Evolutionary conservation across 2,888 invertebrate genomes (phyloP).

Genomic region (Apotomis turbidana): DNA sequence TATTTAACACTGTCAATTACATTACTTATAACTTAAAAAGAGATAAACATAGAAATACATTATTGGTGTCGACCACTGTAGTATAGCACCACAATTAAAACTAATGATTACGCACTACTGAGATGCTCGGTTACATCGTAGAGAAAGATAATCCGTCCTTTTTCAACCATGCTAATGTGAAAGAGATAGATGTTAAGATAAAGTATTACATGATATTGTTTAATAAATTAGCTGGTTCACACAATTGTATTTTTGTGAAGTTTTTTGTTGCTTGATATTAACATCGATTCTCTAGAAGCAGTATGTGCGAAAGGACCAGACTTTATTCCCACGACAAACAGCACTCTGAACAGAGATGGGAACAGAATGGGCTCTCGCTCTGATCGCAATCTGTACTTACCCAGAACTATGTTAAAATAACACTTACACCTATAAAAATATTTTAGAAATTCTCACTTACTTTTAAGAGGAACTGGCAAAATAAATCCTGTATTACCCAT

Average conservation of each 20-base stretch:
- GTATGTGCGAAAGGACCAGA: not conserved
- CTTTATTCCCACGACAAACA: slow-evolving; percentile 5
- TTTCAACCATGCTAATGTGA: not conserved
- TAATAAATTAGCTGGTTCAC: too few species aligned
- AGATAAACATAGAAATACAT: slow-evolving; percentile 64
- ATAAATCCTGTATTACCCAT: slow-evolving; percentile 78
- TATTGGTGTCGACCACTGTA: slow-evolving; percentile 70
- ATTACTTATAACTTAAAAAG: slow-evolving; percentile 67
- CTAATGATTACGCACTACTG: slow-evolving; percentile 56
- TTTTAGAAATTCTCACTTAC: slow-evolving; percentile 83
- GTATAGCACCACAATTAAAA: slow-evolving; percentile 76
- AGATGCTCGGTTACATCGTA: slow-evolving; percentile 19
- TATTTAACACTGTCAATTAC: slow-evolving; percentile 58
- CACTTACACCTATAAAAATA: slow-evolving; percentile 82
- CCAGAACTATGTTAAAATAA: slow-evolving; percentile 74
- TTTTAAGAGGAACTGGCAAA: slow-evolving; percentile 84
- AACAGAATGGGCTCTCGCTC: slow-evolving; percentile 30
- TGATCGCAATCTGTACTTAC: slow-evolving; percentile 54
- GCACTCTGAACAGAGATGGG: slow-evolving; percentile 32
- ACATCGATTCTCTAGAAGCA: not conserved
- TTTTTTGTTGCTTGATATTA: not conserved
- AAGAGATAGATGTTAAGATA: not conserved
- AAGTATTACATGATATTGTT: too few species aligned
- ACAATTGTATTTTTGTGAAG: too few species aligned
- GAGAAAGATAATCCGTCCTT: not conserved